A percentile compares a stretch with the other conserved stretches of the same genome.
Evolutionary conservation across 2,113 vertebrate species (phyloP).

Genomic region (Vulpes ferrilata): DNA sequence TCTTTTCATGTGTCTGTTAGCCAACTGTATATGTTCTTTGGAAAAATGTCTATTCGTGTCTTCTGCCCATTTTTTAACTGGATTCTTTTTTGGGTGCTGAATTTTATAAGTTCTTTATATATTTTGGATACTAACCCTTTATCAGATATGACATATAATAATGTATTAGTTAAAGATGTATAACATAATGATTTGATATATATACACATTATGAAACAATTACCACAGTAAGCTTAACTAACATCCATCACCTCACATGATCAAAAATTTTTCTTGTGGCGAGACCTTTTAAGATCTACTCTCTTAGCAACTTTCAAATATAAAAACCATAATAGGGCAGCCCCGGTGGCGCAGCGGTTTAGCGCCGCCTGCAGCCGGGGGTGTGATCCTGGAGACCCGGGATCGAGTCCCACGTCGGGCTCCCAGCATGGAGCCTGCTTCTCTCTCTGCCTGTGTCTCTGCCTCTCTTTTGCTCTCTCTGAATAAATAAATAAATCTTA

Average conservation of each 20-base stretch:
- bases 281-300: not conserved
- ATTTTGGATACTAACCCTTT: not conserved
- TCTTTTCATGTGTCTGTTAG: not conserved
- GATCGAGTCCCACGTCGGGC: no score
- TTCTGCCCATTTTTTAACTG: not conserved
- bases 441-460: no score
- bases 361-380: no score
- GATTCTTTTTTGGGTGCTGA: not conserved
- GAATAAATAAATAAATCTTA: no score
- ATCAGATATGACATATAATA: slow-evolving; percentile 5
- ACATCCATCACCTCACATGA: not conserved
- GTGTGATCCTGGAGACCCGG: no score
- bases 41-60: not conserved
- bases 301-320: slow-evolving; percentile 7
- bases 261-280: not conserved
- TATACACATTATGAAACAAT: not conserved
- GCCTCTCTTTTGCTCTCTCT: no score
- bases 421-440: no score
- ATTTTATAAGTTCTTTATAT: not conserved
- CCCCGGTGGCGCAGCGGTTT: no score
- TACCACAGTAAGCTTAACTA: slow-evolving; percentile 1
- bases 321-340: not conserved
- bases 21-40: not conserved
- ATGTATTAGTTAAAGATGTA: not conserved
- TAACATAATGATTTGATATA: not conserved